Conservation (phyloP, 2,797 vertebrate genomes). For the Sebastiscus albofasciatus region DNA sequence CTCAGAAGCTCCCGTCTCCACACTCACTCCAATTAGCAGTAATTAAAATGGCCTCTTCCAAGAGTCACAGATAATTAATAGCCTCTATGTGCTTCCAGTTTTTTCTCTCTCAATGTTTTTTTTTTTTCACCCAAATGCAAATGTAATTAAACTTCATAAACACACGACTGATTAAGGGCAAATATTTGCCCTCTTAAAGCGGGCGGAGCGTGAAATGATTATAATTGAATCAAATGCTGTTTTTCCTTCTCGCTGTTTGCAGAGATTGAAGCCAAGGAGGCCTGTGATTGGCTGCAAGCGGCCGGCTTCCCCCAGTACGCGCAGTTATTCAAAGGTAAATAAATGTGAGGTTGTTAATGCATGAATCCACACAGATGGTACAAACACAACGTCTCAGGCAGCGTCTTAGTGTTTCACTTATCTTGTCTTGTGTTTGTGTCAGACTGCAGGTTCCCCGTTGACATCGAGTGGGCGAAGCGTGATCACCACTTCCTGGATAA, state of each 20-base stretch:
- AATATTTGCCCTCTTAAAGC: constrained; percentile 70
- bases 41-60: constrained; percentile 58
- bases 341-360: constrained; percentile 51
- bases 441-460: constrained; percentile 90
- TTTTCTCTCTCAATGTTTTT: constrained; percentile 16
- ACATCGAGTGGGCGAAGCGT: constrained; percentile 83
- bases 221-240: constrained; percentile 50
- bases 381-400: background rate
- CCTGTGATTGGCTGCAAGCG: constrained; percentile 89
- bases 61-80: constrained; percentile 54
- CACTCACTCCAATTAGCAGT: constrained; percentile 59
- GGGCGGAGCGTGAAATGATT: constrained; percentile 50
- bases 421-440: constrained; percentile 21
- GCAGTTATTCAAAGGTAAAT: constrained; percentile 89
- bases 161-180: constrained; percentile 61
- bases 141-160: constrained; percentile 73
- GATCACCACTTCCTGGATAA: constrained; percentile 91
- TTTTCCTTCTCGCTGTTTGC: constrained; percentile 66
- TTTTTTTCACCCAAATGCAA: constrained; percentile 30
- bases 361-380: background rate
- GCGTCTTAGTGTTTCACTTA: constrained; percentile 8
- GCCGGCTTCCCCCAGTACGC: constrained; percentile 92
- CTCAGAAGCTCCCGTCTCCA: constrained; percentile 15
- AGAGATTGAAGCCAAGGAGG: constrained; percentile 93
- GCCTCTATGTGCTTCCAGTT: constrained; percentile 29